Evolutionary conservation across 2,888 invertebrate species (phyloP).

Genomic region (Ichneumoninae sp.): DNA sequence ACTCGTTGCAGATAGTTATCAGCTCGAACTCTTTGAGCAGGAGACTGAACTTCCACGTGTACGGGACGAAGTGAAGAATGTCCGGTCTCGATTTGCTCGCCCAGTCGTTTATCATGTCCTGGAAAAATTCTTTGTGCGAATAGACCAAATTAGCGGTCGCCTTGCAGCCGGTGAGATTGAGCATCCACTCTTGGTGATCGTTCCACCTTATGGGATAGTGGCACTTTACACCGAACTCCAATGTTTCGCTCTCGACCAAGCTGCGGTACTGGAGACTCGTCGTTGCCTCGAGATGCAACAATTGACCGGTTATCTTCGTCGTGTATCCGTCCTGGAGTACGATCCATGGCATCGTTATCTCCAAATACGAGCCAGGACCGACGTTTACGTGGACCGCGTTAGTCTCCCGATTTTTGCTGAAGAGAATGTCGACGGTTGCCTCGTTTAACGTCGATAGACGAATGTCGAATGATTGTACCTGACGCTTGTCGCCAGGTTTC

Average conservation of each 20-base stretch:
- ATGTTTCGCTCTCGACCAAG: slow-evolving; percentile 96
- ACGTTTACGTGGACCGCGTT: slow-evolving; percentile 98
- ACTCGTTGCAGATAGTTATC: slow-evolving; percentile 96
- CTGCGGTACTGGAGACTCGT: slow-evolving; percentile 97
- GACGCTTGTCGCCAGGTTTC: slow-evolving; percentile 94
- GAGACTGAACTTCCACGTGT: slow-evolving; percentile 97
- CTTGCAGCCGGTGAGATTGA: slow-evolving; percentile 96
- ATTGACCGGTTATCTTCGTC: slow-evolving; percentile 96
- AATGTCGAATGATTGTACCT: slow-evolving; percentile 96
- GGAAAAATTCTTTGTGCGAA: slow-evolving; percentile 98
- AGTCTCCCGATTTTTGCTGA: slow-evolving; percentile 97
- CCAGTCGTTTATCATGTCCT: slow-evolving; percentile 99
- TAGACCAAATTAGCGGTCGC: slow-evolving; percentile 96
- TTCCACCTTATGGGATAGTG: slow-evolving; percentile 98
- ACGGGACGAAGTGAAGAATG: slow-evolving; percentile 97
- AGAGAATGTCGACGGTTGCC: slow-evolving; percentile 97
- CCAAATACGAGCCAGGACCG: slow-evolving; percentile 97
- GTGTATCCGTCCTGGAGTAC: slow-evolving; percentile 94
- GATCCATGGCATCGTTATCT: slow-evolving; percentile 98
- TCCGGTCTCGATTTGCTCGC: slow-evolving; percentile 96
- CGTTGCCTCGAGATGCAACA: slow-evolving; percentile 97
- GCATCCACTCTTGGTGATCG: slow-evolving; percentile 97
- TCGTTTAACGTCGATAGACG: slow-evolving; percentile 95
- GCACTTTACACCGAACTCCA: slow-evolving; percentile 95
- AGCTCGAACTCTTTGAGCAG: slow-evolving; percentile 97